Conservation (phyloP, 2,113 vertebrate genomes). For the Globicephala melas region DNA sequence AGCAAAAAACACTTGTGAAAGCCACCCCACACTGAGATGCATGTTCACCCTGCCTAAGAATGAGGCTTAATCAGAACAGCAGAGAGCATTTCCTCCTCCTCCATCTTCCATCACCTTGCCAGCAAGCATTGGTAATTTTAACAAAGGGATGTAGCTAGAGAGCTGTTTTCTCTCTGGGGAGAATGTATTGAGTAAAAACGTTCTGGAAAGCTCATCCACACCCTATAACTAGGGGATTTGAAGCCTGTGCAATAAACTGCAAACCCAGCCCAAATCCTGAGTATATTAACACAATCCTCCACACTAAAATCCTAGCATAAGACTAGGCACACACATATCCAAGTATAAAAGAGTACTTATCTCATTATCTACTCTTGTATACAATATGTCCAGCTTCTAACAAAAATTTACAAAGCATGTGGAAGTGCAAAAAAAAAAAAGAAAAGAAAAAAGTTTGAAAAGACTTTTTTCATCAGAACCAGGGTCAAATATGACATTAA, state of each 20-base stretch:
- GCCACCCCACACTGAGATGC: not conserved
- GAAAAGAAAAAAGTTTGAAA: not conserved
- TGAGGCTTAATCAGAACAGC: not conserved
- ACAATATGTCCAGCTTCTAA: not conserved
- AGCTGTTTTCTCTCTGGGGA: not conserved
- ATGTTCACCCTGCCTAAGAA: not conserved
- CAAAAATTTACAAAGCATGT: not conserved
- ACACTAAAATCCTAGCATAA: not conserved
- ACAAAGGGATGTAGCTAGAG: not conserved
- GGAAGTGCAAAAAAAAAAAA: not conserved
- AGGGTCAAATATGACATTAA: not conserved
- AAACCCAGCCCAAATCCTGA: not conserved
- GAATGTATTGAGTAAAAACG: not conserved
- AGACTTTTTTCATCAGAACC: not conserved
- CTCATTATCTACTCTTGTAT: not conserved
- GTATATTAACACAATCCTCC: not conserved
- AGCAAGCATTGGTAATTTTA: not conserved
- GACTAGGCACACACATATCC: not conserved
- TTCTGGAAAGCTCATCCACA: not conserved
- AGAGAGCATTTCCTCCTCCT: not conserved
- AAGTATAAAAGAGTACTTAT: not conserved
- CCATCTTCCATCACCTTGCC: too few relatives aligned
- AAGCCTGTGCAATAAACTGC: not conserved
- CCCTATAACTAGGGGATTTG: not conserved
- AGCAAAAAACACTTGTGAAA: not conserved